Percentiles rank a stretch among this genome's conserved stretches.
Evolutionary conservation across 2,113 vertebrate genomes (phyloP).

Genomic region (Cardinalis cardinalis): DNA sequence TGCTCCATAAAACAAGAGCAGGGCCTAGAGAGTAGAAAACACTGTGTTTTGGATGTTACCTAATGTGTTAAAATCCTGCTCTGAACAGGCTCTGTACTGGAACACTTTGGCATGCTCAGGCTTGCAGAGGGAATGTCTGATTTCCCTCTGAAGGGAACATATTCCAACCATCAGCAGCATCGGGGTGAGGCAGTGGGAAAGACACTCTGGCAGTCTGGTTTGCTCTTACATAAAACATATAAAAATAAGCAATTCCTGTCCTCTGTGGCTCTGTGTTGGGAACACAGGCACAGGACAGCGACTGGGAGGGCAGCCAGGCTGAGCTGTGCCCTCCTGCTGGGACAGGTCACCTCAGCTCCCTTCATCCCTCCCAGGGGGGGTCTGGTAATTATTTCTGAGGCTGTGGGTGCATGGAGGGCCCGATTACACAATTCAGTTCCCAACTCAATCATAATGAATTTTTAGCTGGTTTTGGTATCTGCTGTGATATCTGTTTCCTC

Average conservation of each 20-base stretch:
- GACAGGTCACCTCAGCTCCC: background rate
- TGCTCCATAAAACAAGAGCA: background rate
- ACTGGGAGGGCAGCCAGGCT: background rate
- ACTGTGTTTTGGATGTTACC: rapidly evolving
- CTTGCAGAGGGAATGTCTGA: background rate
- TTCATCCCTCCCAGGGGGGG: background rate
- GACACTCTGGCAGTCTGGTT: background rate
- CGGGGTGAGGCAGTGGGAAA: background rate
- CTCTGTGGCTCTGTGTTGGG: background rate
- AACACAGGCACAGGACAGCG: background rate
- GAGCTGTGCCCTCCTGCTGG: background rate
- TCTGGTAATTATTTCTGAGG: background rate
- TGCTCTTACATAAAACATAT: background rate
- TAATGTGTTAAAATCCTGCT: background rate
- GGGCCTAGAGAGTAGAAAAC: background rate
- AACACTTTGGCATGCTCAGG: background rate
- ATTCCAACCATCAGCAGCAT: background rate
- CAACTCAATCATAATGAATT: background rate
- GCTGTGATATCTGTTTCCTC: background rate
- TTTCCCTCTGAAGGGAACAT: background rate
- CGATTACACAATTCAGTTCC: background rate
- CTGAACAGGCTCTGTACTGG: background rate
- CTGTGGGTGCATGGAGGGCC: rapidly evolving
- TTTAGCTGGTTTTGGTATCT: background rate
- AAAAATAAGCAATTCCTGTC: background rate